phyloP scores from a whole-genome alignment of 2,797 vertebrate genomes.

The Semotilus atromaculatus region DNA sequence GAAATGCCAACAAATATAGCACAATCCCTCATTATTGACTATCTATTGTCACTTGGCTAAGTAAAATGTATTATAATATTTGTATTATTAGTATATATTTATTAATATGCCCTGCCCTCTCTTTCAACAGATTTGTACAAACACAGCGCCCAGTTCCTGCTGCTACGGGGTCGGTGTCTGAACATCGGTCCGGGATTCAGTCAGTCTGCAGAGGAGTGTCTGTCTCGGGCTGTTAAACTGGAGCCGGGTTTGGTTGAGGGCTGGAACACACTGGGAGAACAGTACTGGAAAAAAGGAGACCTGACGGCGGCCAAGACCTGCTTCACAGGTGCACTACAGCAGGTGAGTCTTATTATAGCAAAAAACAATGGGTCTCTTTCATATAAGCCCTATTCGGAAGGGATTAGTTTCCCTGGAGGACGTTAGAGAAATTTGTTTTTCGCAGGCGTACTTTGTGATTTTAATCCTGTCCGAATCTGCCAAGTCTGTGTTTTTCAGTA shows the following conservation, averaged over 20 bases:
- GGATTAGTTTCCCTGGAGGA: background rate
- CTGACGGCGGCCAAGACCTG: constrained; percentile 85
- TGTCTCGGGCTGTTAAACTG: constrained; percentile 90
- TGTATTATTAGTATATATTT: background rate
- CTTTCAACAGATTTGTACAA: constrained; percentile 74
- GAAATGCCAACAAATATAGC: too few relatives aligned
- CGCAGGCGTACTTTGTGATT: background rate
- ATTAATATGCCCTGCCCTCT: background rate
- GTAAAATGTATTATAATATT: background rate
- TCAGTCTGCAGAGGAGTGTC: constrained; percentile 80
- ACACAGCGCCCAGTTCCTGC: constrained; percentile 80
- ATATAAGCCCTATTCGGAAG: background rate
- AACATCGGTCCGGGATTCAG: constrained; percentile 83
- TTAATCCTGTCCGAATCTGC: background rate
- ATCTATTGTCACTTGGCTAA: background rate
- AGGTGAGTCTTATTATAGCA: constrained; percentile 70
- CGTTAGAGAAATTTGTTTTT: background rate
- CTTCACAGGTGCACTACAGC: constrained; percentile 88
- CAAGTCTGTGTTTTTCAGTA: background rate
- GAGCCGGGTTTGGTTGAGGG: constrained; percentile 87
- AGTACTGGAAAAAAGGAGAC: constrained; percentile 93
- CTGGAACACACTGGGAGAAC: constrained; percentile 92
- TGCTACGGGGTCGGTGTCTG: constrained; percentile 86
- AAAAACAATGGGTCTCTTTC: background rate
- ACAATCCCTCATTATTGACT: background rate